Evolutionary conservation across 2,888 invertebrate species (phyloP).

Genomic region (Flexamia atlantica): DNA sequence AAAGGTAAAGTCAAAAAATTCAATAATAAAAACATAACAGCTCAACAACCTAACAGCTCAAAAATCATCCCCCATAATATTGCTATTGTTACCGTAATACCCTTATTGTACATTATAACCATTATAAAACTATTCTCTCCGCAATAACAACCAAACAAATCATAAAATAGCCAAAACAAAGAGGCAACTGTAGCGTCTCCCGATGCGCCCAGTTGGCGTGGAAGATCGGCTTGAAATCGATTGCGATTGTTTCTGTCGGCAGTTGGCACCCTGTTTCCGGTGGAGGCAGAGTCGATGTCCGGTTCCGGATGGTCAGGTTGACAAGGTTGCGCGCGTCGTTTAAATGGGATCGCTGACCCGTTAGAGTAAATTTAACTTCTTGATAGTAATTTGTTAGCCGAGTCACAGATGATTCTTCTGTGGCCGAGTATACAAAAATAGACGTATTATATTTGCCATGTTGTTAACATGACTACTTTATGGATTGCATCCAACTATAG

Average conservation of each 20-base stretch:
- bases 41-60: too few species aligned
- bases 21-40: too few species aligned
- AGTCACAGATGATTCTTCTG: too few species aligned
- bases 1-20: too few species aligned
- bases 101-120: not conserved
- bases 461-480: too few species aligned
- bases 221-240: conserved; percentile 52
- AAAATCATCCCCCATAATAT: too few species aligned
- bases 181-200: not conserved
- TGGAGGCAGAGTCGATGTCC: conserved; percentile 31
- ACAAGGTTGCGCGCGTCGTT: conserved; percentile 43
- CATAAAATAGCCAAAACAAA: conserved; percentile 3
- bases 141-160: not conserved
- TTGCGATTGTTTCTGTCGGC: conserved; percentile 39
- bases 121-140: not conserved
- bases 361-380: too few species aligned
- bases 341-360: conserved; percentile 1
- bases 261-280: conserved; percentile 39
- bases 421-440: too few species aligned
- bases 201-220: conserved; percentile 21
- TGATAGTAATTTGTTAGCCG: too few species aligned
- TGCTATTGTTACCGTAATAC: not conserved
- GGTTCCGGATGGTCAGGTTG: conserved; percentile 44
- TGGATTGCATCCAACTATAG: too few species aligned
- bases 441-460: too few species aligned